Evolutionary conservation across 2,113 vertebrate species (phyloP), one percentile per base, ranked within the genome.

Genomic region (Anseranas semipalmata): DNA sequence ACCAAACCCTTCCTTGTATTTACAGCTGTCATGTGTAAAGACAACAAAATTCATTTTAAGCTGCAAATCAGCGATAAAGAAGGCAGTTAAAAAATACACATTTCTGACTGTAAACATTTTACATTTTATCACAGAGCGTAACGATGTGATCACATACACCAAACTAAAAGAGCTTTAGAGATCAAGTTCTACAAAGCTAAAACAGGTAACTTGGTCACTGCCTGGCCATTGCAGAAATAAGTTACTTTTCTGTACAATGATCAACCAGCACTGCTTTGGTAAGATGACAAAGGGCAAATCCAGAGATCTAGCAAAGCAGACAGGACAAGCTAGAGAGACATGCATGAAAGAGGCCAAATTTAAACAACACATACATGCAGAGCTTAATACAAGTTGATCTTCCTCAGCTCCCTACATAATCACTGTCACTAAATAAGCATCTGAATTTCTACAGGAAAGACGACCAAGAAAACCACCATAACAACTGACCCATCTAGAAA

Each of bases 1-100:
- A 97, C 99, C 99, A 98, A 99, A 97, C 99, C 99, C 99, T 99
- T 99, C 99, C 99, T 99, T 96, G 91, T 96, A 99, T 98, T 98
- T 98, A 98, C 98, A 98, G 95, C 70, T 78, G 62, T 30, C 21
- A 33, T 2, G 21, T 94, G 62, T 2, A 67, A 87, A 91, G 84
- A 92, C 80, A 92, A 73, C 85, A 87, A 52, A 46, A 9, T 19
- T 71, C 27, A 24, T 70, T 39, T 24, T 10, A 62, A 73, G 74
- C 45, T 94, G 66, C 32, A 52, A 6, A 81, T 18, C 12, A 9
- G 50, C 16, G 21, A 21, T 16, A 28, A 70, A 85, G 52, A 82
- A 8, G 0, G 33, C n/a, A 37, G 68, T n/a, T 65, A 43, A 85
- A 46, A 71, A 65, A 30, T 13, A 9, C 21, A 4, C 39, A 2